Evolutionary conservation across 2,113 vertebrate species (phyloP), one percentile per base, ranked within the genome.

Genomic region (Lepisosteus osseus): DNA sequence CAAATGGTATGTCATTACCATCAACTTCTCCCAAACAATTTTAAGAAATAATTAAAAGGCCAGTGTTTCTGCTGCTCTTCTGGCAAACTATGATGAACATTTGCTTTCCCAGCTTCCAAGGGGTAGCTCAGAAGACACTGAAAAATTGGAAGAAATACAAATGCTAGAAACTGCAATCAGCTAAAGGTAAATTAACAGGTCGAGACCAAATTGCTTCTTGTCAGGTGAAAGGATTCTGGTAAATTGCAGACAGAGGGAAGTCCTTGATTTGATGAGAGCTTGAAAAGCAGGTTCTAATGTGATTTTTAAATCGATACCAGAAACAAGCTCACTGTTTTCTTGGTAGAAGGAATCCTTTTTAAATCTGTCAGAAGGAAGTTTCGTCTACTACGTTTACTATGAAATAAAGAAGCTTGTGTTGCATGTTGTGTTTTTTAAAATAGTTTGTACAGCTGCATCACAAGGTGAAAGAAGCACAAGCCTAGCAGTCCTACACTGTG

Each of bases 1-100:
- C 71, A 72, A 64, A 72, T 72, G 71, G 71, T 72, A 40, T 72
- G 71, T 67, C 63, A 72, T 66, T 67, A 72, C 56, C 55, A 51
- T 72, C 17, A 44, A 54, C 61, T 45, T 42, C 61, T 72, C 70
- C 51, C 63, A 65, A 65, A 72, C 64, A 63, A 54, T 44, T 72
- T 72, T 56, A 67, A 66, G 43, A 72, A 67, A 64, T 64, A 72
- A 67, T 72, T 72, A 72, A 61, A 61, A 67, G 41, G 55, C 57
- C 65, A 61, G 64, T 14, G 57, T 14, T 65, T 14, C 64, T 43
- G 56, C 71, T 59, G 41, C 41, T 17, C 42, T 45, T 59, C 54
- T 66, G 43, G 47, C 56, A 8, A 65, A 66, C 54, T 45, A 55
- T 59, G 64, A 72, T 59, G 63, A 66, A 41, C 40, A 11, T 65